phyloP scores from a whole-genome alignment of 1,140 invertebrate genomes.

The Panagrolaimus sp. region DNA sequence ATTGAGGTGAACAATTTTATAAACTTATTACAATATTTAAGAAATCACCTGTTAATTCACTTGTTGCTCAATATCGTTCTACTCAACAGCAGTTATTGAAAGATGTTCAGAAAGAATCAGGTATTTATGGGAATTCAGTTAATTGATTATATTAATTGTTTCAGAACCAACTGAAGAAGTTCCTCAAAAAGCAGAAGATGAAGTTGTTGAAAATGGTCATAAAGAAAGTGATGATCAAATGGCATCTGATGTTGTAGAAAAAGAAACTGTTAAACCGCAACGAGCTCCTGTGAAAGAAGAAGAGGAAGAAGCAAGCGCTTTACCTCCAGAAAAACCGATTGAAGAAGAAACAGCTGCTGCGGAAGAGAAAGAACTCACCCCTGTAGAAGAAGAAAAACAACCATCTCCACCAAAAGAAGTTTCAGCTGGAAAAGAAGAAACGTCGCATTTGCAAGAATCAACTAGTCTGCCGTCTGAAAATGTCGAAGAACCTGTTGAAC shows the following conservation, averaged over 20 bases:
- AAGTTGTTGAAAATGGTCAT: no score
- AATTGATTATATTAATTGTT: no score
- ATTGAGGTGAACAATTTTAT: background rate
- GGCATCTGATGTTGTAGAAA: no score
- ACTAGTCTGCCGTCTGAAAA: background rate
- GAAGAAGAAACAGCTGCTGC: background rate
- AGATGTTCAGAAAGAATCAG: background rate
- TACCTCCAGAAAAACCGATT: background rate
- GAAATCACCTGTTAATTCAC: background rate
- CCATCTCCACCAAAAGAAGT: background rate
- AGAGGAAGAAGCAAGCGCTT: no score
- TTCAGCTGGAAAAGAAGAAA: background rate
- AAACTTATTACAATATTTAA: background rate
- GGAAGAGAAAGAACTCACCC: background rate
- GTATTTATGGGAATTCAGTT: no score
- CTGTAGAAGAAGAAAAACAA: background rate
- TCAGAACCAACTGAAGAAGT: no score
- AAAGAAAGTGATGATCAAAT: no score
- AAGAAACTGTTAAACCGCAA: no score
- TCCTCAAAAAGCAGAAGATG: no score
- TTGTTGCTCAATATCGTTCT: slow-evolving; percentile 5
- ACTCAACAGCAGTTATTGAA: background rate
- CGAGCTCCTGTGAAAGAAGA: no score
- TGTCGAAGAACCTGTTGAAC: background rate
- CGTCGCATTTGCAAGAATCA: background rate